Percentiles rank a stretch among this genome's conserved stretches.
phyloP scores from a whole-genome alignment of 2,113 vertebrate species.

The Thermophis baileyi region DNA sequence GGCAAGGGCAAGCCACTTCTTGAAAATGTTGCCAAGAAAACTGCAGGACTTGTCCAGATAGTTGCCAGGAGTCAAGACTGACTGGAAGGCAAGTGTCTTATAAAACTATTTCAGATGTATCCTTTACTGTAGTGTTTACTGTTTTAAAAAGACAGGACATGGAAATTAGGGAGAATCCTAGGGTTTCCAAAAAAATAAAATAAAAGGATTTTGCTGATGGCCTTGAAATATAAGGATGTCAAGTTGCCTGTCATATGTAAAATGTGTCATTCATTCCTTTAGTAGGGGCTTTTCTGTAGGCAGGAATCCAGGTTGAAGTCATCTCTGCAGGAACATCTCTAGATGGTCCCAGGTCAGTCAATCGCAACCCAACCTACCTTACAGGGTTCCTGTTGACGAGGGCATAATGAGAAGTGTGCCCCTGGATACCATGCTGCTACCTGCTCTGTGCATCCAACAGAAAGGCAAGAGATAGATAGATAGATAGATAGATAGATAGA shows the following conservation, averaged over 20 bases:
- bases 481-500: too few relatives aligned
- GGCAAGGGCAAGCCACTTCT: not conserved
- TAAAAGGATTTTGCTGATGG: not conserved
- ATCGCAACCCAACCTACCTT: not conserved
- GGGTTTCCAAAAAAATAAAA: not conserved
- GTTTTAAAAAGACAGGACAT: not conserved
- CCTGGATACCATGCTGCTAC: not conserved
- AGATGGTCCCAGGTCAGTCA: not conserved
- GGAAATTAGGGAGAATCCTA: not conserved
- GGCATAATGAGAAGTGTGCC: not conserved
- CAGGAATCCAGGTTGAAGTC: not conserved
- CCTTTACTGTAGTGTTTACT: not conserved
- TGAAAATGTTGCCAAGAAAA: not conserved
- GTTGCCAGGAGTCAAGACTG: not conserved
- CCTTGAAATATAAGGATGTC: not conserved
- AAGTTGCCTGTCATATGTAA: not conserved
- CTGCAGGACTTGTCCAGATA: not conserved
- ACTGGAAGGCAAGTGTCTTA: not conserved
- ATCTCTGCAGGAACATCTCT: not conserved
- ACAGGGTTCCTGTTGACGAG: not conserved
- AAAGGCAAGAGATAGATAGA: not conserved
- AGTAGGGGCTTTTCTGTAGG: not conserved
- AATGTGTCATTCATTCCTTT: not conserved
- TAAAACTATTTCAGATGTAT: not conserved
- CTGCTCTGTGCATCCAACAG: not conserved